These are phyloP conservation scores for Charadrius vociferus DNA, from an alignment of 2,113 vertebrate genomes.

Conservation along the genomic window DNA sequence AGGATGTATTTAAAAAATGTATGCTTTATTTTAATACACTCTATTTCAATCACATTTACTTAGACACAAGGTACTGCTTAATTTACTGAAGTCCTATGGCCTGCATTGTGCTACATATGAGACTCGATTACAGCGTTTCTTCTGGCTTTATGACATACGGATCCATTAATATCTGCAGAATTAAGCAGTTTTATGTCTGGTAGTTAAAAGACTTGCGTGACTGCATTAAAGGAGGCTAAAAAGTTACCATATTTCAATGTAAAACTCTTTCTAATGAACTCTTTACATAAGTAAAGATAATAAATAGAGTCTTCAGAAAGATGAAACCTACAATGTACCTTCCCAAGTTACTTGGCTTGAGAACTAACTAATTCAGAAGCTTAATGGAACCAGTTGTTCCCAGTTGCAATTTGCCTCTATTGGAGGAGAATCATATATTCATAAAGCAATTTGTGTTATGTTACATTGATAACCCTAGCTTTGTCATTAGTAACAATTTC, in stretches of 20 bases:
- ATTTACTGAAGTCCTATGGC: neutral
- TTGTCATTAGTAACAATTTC: neutral
- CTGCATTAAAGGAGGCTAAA: conserved; percentile 17
- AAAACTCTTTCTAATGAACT: conserved; percentile 29
- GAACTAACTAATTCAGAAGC: neutral
- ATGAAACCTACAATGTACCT: neutral
- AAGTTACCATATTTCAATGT: conserved; percentile 17
- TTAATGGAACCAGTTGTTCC: neutral
- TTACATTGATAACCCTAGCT: neutral
- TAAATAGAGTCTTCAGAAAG: conserved; percentile 17
- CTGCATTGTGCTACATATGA: neutral
- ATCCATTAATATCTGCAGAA: conserved; percentile 15
- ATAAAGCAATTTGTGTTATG: neutral
- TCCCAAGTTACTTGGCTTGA: neutral
- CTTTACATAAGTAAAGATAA: conserved; percentile 5
- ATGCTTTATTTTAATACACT: neutral
- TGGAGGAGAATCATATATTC: neutral
- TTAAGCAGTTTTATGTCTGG: conserved; percentile 21
- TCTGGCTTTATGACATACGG: neutral
- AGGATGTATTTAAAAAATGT: neutral
- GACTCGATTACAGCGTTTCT: neutral
- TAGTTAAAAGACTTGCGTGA: neutral
- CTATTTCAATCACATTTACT: neutral
- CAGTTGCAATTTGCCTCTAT: neutral
- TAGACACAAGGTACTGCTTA: neutral